Conservation (phyloP, 2,113 vertebrate species). For the Canis aureus region DNA sequence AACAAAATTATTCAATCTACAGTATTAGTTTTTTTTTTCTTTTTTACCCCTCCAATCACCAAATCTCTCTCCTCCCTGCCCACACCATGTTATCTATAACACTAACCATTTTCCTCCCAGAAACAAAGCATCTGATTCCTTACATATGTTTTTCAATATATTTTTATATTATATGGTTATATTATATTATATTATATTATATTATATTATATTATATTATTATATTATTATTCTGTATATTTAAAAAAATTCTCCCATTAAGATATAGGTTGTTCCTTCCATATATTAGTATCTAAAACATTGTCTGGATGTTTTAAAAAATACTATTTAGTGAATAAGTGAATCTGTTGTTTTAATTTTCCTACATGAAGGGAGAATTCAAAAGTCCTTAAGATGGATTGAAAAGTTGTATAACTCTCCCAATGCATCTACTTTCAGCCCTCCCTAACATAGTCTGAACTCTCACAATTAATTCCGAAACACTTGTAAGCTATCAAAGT, state of each 20-base stretch:
- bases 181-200: no score
- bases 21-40: neutral
- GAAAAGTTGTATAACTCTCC: neutral
- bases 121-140: neutral
- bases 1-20: neutral
- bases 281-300: neutral
- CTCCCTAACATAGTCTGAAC: neutral
- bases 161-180: neutral
- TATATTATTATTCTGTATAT: neutral
- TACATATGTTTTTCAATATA: neutral
- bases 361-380: neutral
- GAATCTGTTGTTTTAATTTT: neutral
- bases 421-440: neutral
- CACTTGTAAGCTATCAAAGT: neutral
- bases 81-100: neutral
- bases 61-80: neutral
- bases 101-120: neutral
- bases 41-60: neutral
- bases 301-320: neutral
- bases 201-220: neutral
- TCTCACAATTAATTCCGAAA: neutral
- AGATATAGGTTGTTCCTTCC: neutral
- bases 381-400: neutral
- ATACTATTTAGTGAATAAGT: neutral
- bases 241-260: neutral